Evolutionary conservation across 2,797 vertebrate genomes (phyloP).

Genomic region (Tenualosa thibaudeaui): DNA sequence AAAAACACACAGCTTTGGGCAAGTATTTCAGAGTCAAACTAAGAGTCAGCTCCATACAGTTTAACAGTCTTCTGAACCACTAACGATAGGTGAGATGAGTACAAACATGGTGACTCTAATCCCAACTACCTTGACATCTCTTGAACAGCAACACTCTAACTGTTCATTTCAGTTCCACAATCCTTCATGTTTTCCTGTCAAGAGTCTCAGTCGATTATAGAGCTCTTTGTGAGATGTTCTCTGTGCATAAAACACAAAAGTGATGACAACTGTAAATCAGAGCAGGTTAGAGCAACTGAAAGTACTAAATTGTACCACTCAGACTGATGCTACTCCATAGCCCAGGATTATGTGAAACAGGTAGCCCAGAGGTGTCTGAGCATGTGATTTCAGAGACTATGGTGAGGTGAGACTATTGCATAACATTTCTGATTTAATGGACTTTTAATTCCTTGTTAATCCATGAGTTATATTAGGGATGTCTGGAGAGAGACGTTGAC

Average conservation of each 20-base stretch:
- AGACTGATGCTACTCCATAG: neutral
- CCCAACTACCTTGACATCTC: neutral
- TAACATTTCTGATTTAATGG: neutral
- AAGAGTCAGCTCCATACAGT: neutral
- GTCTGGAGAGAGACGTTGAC: neutral
- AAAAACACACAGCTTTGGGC: neutral
- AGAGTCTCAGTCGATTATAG: neutral
- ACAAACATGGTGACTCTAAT: neutral
- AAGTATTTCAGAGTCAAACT: neutral
- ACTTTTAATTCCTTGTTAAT: constrained; percentile 11
- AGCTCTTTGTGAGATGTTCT: neutral
- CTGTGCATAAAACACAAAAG: neutral
- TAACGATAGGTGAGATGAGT: neutral
- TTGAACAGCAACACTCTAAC: neutral
- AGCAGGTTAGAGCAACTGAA: neutral
- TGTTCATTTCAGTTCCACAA: neutral
- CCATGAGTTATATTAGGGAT: neutral
- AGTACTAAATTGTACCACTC: neutral
- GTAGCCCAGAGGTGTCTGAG: neutral
- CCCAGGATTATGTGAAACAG: neutral
- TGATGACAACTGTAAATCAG: neutral
- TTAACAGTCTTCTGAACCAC: neutral
- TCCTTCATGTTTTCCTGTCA: neutral
- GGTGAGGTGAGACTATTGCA: neutral
- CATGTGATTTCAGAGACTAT: neutral